Evolutionary conservation across 2,113 vertebrate species (phyloP).

Genomic region (Raphicerus campestris): DNA sequence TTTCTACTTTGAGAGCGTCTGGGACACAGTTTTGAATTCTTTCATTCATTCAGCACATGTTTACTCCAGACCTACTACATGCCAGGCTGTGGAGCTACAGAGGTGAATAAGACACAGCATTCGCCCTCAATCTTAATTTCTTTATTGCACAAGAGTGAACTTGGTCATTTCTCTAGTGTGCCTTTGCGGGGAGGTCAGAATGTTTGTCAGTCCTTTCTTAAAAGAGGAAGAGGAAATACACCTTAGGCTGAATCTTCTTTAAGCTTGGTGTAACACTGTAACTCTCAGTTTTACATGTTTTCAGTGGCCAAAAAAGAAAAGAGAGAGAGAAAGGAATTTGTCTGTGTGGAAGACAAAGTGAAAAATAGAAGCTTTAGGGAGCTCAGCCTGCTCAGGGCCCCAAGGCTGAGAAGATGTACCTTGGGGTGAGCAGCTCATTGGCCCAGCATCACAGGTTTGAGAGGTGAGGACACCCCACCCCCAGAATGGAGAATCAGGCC

Average conservation of each 20-base stretch:
- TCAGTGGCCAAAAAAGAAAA: neutral
- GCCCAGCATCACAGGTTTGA: constrained; percentile 49
- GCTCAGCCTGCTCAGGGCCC: constrained; percentile 49
- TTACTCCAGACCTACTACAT: neutral
- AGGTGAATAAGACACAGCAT: neutral
- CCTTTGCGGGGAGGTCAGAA: constrained; percentile 40
- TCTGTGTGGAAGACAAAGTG: constrained; percentile 38
- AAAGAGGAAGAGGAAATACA: constrained; percentile 63
- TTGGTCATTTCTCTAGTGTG: constrained; percentile 27
- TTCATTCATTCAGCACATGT: constrained; percentile 12
- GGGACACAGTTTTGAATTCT: neutral
- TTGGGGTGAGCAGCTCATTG: neutral
- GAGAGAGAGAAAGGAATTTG: constrained; percentile 41
- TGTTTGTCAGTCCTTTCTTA: neutral
- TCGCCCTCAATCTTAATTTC: neutral
- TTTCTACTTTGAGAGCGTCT: constrained; percentile 38
- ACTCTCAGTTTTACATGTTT: constrained; percentile 24
- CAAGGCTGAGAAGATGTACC: constrained; percentile 57
- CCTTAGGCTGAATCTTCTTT: constrained; percentile 18
- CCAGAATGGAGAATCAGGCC: constrained; percentile 29
- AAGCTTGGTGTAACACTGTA: constrained; percentile 37
- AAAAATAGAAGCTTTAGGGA: constrained; percentile 55
- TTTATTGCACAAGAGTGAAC: constrained; percentile 9
- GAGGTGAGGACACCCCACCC: neutral
- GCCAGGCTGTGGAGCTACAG: neutral